phyloP scores from a whole-genome alignment of 2,888 invertebrate genomes.

The Litoditis marina region DNA sequence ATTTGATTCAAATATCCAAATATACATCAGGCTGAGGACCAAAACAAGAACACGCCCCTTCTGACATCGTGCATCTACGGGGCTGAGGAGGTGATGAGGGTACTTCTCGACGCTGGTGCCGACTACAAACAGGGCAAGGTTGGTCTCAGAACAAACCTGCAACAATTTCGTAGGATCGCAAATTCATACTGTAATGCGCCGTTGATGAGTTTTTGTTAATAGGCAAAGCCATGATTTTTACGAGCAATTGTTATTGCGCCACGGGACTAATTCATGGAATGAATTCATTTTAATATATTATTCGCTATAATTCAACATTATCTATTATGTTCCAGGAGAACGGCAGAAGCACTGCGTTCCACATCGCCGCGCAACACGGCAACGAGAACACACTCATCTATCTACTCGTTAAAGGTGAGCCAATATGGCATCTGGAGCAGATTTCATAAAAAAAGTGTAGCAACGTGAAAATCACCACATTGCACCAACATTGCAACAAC shows the following conservation, averaged over 20 bases:
- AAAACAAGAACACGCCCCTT: slow-evolving; percentile 34
- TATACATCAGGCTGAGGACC: slow-evolving; percentile 20
- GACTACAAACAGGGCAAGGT: slow-evolving; percentile 67
- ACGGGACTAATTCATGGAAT: too few species aligned
- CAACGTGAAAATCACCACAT: not conserved
- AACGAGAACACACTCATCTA: slow-evolving; percentile 80
- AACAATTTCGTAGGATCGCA: too few species aligned
- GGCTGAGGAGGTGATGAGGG: slow-evolving; percentile 80
- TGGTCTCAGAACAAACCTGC: not conserved
- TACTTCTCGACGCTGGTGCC: slow-evolving; percentile 74
- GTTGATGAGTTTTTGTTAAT: too few species aligned
- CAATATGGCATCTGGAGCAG: not conserved
- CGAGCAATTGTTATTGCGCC: too few species aligned
- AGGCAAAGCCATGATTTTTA: too few species aligned
- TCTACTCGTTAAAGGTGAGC: slow-evolving; percentile 35
- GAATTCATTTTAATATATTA: too few species aligned
- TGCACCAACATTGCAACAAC: too few species aligned
- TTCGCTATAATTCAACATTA: too few species aligned
- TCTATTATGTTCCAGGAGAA: slow-evolving; percentile 64
- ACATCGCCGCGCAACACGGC: slow-evolving; percentile 98
- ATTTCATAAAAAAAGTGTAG: not conserved
- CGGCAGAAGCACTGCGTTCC: slow-evolving; percentile 89
- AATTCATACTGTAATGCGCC: too few species aligned
- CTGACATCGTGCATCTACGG: slow-evolving; percentile 41
- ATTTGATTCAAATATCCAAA: too few species aligned